Percentiles rank a stretch among this genome's conserved stretches.
phyloP scores from a whole-genome alignment of 2,888 invertebrate species.

The Ornithoptera priamus region DNA sequence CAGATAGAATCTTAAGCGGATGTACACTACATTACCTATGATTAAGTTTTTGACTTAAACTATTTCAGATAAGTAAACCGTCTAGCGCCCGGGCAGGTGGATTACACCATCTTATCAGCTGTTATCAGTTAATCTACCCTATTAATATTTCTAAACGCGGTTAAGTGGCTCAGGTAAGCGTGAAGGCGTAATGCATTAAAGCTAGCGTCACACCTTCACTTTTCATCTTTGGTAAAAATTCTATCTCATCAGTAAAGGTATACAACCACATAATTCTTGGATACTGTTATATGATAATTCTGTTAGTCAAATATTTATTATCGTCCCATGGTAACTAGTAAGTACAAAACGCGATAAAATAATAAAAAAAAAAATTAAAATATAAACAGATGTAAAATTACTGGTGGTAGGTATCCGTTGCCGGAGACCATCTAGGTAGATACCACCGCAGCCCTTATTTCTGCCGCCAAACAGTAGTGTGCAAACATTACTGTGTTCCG shows the following conservation, averaged over 20 bases:
- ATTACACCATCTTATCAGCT: slow-evolving; percentile 38
- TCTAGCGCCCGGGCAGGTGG: slow-evolving; percentile 31
- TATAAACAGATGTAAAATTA: not conserved
- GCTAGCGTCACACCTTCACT: not conserved
- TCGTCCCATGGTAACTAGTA: slow-evolving; percentile 24
- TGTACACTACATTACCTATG: not conserved
- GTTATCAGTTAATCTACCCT: slow-evolving; percentile 52
- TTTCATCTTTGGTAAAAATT: not conserved
- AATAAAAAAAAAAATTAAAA: not conserved
- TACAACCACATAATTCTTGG: slow-evolving; percentile 19
- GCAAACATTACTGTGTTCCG: no score
- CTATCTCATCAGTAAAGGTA: no score
- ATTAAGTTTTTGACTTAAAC: slow-evolving; percentile 3
- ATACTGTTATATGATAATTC: slow-evolving; percentile 43
- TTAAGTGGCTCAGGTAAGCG: slow-evolving; percentile 9
- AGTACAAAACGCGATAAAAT: slow-evolving; percentile 18
- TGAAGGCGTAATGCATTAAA: slow-evolving; percentile 1
- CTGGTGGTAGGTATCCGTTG: not conserved
- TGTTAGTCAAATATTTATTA: slow-evolving; percentile 44
- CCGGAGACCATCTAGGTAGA: no score
- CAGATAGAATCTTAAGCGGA: not conserved
- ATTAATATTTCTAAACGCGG: slow-evolving; percentile 21
- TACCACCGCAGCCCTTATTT: no score
- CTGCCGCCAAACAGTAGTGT: no score
- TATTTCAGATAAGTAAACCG: not conserved